phyloP scores from a whole-genome alignment of 64 coral and sea anemone species.

The Astreopora myriophthalma region DNA sequence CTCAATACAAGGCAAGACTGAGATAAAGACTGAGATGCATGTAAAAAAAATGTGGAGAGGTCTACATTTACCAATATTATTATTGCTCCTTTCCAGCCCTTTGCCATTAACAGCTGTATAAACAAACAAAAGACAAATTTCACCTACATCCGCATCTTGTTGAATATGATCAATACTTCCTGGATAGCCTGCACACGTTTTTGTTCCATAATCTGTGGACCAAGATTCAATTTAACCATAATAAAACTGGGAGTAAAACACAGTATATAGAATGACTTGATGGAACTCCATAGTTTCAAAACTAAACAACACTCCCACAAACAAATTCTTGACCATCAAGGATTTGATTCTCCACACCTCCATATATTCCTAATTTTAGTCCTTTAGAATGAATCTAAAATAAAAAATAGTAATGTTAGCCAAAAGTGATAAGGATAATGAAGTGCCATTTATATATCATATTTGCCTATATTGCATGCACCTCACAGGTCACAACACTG shows the following conservation, averaged over 20 bases:
- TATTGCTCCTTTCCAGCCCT: background rate
- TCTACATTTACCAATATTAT: too few relatives aligned
- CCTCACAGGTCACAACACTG: too few relatives aligned
- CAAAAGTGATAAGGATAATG: background rate
- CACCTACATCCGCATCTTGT: slow-evolving; percentile 80
- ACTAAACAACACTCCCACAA: background rate
- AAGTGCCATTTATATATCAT: too few relatives aligned
- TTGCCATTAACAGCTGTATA: too few relatives aligned
- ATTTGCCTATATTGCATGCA: too few relatives aligned
- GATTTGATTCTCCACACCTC: slow-evolving; percentile 23
- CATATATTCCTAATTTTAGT: slow-evolving; percentile 97
- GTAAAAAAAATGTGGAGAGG: too few relatives aligned
- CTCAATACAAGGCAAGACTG: too few relatives aligned
- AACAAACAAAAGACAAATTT: background rate
- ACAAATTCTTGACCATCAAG: background rate
- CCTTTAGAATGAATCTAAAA: slow-evolving; percentile 90
- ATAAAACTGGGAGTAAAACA: background rate
- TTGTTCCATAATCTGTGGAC: slow-evolving; percentile 85
- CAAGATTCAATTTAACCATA: too few relatives aligned
- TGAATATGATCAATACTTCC: slow-evolving; percentile 86
- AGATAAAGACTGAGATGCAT: too few relatives aligned
- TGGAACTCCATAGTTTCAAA: background rate
- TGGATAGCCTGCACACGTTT: slow-evolving; percentile 91
- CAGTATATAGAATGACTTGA: too few relatives aligned
- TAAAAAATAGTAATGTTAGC: background rate